A percentile compares a stretch with the other conserved stretches of the same genome.
These are phyloP conservation scores for Pagrus major DNA, from an alignment of 2,113 vertebrate species.

Conservation along the genomic window DNA sequence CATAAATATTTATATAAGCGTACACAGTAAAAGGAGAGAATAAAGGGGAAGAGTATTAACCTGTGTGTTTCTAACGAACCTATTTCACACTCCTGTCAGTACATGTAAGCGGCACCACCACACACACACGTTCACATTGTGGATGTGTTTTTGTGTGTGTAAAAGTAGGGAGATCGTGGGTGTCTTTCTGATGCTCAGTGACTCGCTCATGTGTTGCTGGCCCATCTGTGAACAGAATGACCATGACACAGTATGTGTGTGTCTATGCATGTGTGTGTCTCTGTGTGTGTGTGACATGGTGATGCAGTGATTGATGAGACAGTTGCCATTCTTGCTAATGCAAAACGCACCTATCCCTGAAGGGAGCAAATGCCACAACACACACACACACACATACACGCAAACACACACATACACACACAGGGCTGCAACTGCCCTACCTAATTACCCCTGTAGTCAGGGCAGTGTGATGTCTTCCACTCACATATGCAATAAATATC, in stretches of 20 bases:
- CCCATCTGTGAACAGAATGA: conserved; percentile 89
- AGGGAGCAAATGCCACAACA: conserved; percentile 77
- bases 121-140: conserved; percentile 23
- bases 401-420: conserved; percentile 39
- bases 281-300: conserved; percentile 68
- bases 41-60: conserved; percentile 61
- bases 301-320: conserved; percentile 88
- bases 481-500: conserved; percentile 39
- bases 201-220: conserved; percentile 87
- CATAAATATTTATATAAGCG: conserved; percentile 35
- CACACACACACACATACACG: conserved; percentile 51
- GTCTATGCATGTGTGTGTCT: conserved; percentile 25
- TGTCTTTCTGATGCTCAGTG: conserved; percentile 78
- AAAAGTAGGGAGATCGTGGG: conserved; percentile 60
- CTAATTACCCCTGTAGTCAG: conserved; percentile 72
- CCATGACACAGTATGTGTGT: conserved; percentile 68
- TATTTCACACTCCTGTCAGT: conserved; percentile 79
- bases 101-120: conserved; percentile 67
- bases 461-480: conserved; percentile 58
- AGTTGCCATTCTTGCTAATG: conserved; percentile 89
- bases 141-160: conserved; percentile 53
- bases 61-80: conserved; percentile 81
- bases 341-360: conserved; percentile 80
- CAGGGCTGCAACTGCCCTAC: conserved; percentile 56
- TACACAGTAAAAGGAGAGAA: conserved; percentile 41